Base-by-base conservation (phyloP, 2,797 vertebrate species). In the Eulemur rubriventer region DNA sequence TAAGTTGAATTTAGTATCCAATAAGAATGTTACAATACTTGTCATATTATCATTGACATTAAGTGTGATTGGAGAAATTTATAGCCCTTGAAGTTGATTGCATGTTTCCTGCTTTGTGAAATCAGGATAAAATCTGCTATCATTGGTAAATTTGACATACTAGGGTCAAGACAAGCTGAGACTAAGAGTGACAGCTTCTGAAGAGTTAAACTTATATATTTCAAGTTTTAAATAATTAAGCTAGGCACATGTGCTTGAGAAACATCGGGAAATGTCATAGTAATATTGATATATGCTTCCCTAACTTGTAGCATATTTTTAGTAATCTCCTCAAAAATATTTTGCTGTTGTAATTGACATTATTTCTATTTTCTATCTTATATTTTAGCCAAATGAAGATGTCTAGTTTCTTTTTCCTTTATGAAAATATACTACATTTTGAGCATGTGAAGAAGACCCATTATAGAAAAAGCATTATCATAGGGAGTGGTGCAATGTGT, bases 301-400 rank as follows among this genome's bases (percentile, higher is more conserved):
- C 14, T 88, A 81, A 94, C 11, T 33, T 85, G 16, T 38, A 87
- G 33, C 5, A 57, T 75, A 84, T 90, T 95, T 96, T 89, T 79
- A 93, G 72, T 28, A 97, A 86, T 57, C 8, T 61, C 81, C 43
- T 89, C 43, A 90, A 79, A 94, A 86, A 26, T 81, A 63, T 57
- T 94, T 94, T 33, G 30, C 4, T 76, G 55, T 52, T 46, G 2
- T 88, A 88, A 83, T 33, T 85, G 72, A 2, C 18, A 61, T 92
- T 93, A 75, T 96, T 96, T 91, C 33, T 84, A 35, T 84, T 94
- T 87, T 92, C 18, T 61, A 9, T 78, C 78, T 92, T 92, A 11
- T 7, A 76, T 72, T 95, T 92, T 84, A 76, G 72, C 35, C 46
- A 94, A 80, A 57, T 70, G 38, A 59, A 8, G 41, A 75, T 35